Evolutionary conservation across 2,888 invertebrate genomes (phyloP), one percentile per base, ranked within the genome.

Genomic region (Epistrophe grossulariae): DNA sequence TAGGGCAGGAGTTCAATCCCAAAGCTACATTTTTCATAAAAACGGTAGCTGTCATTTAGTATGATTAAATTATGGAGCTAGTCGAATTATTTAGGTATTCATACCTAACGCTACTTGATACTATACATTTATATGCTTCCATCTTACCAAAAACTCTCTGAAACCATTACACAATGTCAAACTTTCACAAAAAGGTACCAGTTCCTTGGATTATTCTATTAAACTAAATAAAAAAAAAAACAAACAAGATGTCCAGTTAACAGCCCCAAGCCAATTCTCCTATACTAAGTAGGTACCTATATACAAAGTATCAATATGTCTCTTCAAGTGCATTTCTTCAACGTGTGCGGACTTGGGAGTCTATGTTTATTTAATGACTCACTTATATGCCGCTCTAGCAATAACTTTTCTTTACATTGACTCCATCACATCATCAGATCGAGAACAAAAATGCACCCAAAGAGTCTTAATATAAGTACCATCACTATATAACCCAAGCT

Each of bases 291-390:
- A n/a, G n/a, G n/a, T 24, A 24, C 24, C 24, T 24, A 3, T 24
- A 24, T 3, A 62, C 62, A 62, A 62, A 62, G 62, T 40, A 43
- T 62, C 62, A 62, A 62, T 62, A 62, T 19, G 62, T 62, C 62
- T 43, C 19, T 24, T 24, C 43, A 43, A 43, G 43, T 6, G 40
- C 15, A 60, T 60, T 60, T 60, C 40, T 40, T 19, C 24, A 40
- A 24, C 60, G 9, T 24, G 9, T 9, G 11, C 0, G 28, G 45
- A 7, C 48, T 7, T 11, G 8, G 2, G 31, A 68, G 68, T 68
- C 52, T 70, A 55, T 70, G 70, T 52, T 70, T 70, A 70, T 79
- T 66, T 45, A 78, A 72, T 82, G 78, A 72, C 72, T 82, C 78
- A 82, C 78, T 78, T 68, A 80, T 68, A 80, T 74, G n/a, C 79